Evolutionary conservation across 2,888 invertebrate species (phyloP), one percentile per base, ranked within the genome.

Genomic region (Eudasyphora cyanicolor): DNA sequence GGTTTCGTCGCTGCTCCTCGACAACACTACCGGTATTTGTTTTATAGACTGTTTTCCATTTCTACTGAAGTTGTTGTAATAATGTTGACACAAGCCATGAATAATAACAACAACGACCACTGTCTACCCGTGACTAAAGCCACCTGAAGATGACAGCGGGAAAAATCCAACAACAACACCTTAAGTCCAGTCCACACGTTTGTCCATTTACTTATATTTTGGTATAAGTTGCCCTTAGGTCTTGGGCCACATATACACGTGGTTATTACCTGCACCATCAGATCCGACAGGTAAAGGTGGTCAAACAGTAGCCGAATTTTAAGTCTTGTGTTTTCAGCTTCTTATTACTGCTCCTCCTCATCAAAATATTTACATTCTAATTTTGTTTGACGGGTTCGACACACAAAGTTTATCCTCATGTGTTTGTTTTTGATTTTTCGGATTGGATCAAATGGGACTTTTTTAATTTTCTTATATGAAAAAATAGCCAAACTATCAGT

Each of bases 231-330:
- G 6, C 24, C 67, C 24, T 67, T 14, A 38, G 42, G 42, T 24
- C 27, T 27, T 57, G 57, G 8, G 57, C 27, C 57, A 57, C 51
- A 19, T 1, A 21, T 2, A 45, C 38, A 38, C 38, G 57, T 27
- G 57, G 27, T 57, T 67, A 42, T 19, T 67, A 67, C 67, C 67
- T 67, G 67, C 67, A 38, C 35, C 4, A 24, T 19, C 35, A 10
- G 24, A 7, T 24, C 12, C 2, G 10, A 7, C 21, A 14, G 27
- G 67, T 6, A 24, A 67, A 67, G 14, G 60, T 42, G 7, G n/a
- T 29, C 17, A 74, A 79, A 73, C 82, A 70, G 82, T 73, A 82
- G 79, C 82, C 42, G 57, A 57, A 27, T 76, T 69, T 10, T 29
- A 73, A 73, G 42, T 69, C 7, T 57, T 17, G 32, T 76, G 21